Evolutionary conservation across 1,140 invertebrate genomes (phyloP), one percentile per base, ranked within the genome.

Genomic region (Ips nitidus): DNA sequence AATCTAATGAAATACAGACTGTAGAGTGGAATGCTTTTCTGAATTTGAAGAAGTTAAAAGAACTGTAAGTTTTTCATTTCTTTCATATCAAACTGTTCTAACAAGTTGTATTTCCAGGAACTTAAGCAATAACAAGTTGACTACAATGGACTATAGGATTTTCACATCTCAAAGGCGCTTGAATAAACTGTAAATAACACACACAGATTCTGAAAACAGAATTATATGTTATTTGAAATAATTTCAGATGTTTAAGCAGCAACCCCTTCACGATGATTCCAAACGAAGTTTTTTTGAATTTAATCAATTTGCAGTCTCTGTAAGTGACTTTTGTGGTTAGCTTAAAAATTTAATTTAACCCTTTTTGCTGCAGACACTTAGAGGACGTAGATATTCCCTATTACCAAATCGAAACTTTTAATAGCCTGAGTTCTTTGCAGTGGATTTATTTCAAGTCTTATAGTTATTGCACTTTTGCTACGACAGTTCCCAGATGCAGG

Each of bases 381-480:
- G 83, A 86, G 60, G 83, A 84, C 37, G 89, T 90, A 57, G 80
- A 83, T 3, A 83, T 87, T 41, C 78, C 84, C 36, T 75, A 84
- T 57, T 83, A 87, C 0, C 79, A 87, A 45, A 84, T 85, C 55
- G 76, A 82, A 50, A 82, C 84, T 8, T 85, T 90, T 52, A 75
- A 82, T 43, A 69, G 73, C 2, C 81, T 89, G 65, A 62, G 67
- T 0, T 81, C 83, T 4, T 77, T 89, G n/a, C 79, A 84, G 57
- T 84, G 83, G 62, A 79, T 89, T 76, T 84, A 90, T 72, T 92
- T 91, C 71, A 86, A 88, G 73, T 86, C 85, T 57, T 93, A 92
- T 76, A 83, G 86, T 65, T 90, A 89, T 76, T 93, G 91, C 73
- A 83, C 82, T 1, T 90, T 87, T 74, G 87, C 86, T 2, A 86